Conservation (phyloP, 2,113 vertebrate species). For the Clarias gariepinus region DNA sequence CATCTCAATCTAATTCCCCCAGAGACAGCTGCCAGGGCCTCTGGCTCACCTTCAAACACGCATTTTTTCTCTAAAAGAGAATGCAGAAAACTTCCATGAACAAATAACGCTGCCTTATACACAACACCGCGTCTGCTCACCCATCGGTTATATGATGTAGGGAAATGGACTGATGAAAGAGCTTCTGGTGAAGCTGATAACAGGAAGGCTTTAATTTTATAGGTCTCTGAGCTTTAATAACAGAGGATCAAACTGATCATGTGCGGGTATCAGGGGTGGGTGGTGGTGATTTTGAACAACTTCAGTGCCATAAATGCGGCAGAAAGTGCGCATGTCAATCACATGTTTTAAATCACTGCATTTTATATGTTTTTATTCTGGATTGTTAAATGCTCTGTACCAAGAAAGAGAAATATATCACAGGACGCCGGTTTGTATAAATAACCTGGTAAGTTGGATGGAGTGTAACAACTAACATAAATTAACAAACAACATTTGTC, state of each 20-base stretch:
- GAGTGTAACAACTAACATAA: not conserved
- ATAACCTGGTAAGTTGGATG: not conserved
- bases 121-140: not conserved
- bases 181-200: conserved; percentile 15
- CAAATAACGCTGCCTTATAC: conserved; percentile 34
- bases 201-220: conserved; percentile 28
- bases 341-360: not conserved
- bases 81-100: conserved; percentile 31
- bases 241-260: conserved; percentile 22
- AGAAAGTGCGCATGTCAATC: not conserved
- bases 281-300: not conserved
- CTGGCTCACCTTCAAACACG: conserved; percentile 56
- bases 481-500: not conserved
- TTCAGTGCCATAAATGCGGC: not conserved
- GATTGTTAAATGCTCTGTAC: not conserved
- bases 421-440: not conserved
- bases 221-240: conserved; percentile 29
- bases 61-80: conserved; percentile 32
- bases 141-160: not conserved
- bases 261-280: not conserved
- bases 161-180: conserved; percentile 21
- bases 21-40: conserved; percentile 43
- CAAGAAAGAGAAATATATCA: not conserved
- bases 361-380: not conserved
- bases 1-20: conserved; percentile 51